These are phyloP conservation scores for Linurgus olivaceus DNA, from an alignment of 2,797 vertebrate species.

Conservation along the genomic window DNA sequence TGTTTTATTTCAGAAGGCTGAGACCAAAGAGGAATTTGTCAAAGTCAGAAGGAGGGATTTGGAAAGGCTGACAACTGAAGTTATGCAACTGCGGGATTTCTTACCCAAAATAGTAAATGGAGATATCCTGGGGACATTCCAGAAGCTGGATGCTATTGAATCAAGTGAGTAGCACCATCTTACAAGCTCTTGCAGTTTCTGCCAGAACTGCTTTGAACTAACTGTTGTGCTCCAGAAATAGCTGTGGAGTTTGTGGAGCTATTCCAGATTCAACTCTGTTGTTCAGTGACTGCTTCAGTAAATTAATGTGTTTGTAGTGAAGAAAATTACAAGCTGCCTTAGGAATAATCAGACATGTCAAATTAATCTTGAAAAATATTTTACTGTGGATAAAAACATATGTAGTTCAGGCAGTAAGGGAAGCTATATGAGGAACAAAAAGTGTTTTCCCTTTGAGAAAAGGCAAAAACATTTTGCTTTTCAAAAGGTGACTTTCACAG, in stretches of 20 bases:
- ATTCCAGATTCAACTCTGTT: neutral
- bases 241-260: neutral
- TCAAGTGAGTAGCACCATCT: conserved; percentile 75
- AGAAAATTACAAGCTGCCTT: neutral
- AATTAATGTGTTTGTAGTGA: neutral
- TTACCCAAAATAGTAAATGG: conserved; percentile 84
- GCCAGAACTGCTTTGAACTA: neutral
- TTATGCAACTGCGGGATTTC: conserved; percentile 92
- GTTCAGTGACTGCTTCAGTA: neutral
- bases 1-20: conserved; percentile 59
- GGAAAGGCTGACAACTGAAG: conserved; percentile 89
- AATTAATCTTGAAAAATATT: neutral
- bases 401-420: neutral
- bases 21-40: conserved; percentile 78
- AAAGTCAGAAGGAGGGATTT: conserved; percentile 83
- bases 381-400: neutral
- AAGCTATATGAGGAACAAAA: neutral
- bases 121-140: conserved; percentile 80
- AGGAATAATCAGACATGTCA: neutral
- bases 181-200: neutral
- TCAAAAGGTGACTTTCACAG: neutral
- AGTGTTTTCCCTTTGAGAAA: neutral
- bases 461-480: neutral
- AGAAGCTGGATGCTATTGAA: conserved; percentile 76
- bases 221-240: neutral